phyloP scores from a whole-genome alignment of 2,113 vertebrate species.

The Spea multiplicata region DNA sequence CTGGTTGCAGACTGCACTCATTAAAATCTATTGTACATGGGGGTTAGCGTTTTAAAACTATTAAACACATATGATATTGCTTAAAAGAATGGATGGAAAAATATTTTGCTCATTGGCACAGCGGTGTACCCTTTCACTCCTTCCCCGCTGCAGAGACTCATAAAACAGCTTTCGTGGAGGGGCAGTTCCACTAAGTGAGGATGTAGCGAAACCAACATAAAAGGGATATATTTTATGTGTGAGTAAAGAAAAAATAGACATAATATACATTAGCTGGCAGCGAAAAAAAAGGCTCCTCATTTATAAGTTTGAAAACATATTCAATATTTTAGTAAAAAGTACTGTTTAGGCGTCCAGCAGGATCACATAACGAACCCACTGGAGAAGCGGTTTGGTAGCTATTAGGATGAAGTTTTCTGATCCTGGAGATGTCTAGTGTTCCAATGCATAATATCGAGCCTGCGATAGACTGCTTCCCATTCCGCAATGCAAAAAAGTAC shows the following conservation, averaged over 20 bases:
- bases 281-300: no score
- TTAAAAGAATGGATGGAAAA: slow-evolving; percentile 43
- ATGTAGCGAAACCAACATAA: slow-evolving; percentile 14
- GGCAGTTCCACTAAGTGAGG: slow-evolving; percentile 20
- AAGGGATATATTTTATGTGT: slow-evolving; percentile 1
- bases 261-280: not conserved
- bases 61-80: slow-evolving; percentile 47
- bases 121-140: slow-evolving; percentile 19
- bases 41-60: slow-evolving; percentile 20
- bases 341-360: no score
- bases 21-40: slow-evolving; percentile 35
- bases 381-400: no score
- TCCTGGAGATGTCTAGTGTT: no score
- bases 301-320: no score
- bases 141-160: slow-evolving; percentile 27
- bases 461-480: no score
- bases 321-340: no score
- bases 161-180: slow-evolving; percentile 25
- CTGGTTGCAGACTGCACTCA: slow-evolving; percentile 32
- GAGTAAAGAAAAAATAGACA: not conserved
- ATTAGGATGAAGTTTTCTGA: no score
- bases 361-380: no score
- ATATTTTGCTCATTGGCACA: slow-evolving; percentile 43
- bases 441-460: no score
- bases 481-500: no score